These are phyloP conservation scores for Lytechinus variegatus DNA, from an alignment of 35 echinoderm and acorn worm genomes.

Conservation along the genomic window DNA sequence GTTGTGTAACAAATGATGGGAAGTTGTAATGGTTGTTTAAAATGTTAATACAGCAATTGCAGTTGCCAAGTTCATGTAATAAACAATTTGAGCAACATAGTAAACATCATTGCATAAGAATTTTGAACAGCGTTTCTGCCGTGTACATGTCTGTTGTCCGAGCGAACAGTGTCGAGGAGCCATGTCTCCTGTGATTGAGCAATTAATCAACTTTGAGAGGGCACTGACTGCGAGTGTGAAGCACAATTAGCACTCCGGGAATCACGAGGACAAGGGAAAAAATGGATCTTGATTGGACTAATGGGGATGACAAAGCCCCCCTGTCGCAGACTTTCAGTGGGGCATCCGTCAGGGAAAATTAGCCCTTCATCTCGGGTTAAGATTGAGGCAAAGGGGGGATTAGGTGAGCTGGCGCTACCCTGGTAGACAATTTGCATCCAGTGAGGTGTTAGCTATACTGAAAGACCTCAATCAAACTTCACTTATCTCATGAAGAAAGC, in stretches of 20 bases:
- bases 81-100: too few species aligned
- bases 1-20: too few species aligned
- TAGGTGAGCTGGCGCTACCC: too few species aligned
- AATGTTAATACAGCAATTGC: too few species aligned
- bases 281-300: not conserved
- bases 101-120: not conserved
- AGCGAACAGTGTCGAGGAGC: not conserved
- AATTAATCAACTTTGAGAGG: slow-evolving; percentile 2
- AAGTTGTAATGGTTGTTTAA: too few species aligned
- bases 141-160: not conserved
- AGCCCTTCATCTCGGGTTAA: not conserved
- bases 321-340: not conserved
- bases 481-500: too few species aligned
- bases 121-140: too few species aligned
- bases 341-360: not conserved
- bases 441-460: too few species aligned
- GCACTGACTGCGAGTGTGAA: not conserved
- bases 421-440: too few species aligned
- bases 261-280: not conserved
- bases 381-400: not conserved
- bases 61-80: too few species aligned
- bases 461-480: too few species aligned
- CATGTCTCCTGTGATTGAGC: not conserved
- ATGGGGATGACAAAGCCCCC: not conserved
- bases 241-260: not conserved